Conservation (phyloP, 2,797 vertebrate species). For the Poeciliopsis presidionis region DNA sequence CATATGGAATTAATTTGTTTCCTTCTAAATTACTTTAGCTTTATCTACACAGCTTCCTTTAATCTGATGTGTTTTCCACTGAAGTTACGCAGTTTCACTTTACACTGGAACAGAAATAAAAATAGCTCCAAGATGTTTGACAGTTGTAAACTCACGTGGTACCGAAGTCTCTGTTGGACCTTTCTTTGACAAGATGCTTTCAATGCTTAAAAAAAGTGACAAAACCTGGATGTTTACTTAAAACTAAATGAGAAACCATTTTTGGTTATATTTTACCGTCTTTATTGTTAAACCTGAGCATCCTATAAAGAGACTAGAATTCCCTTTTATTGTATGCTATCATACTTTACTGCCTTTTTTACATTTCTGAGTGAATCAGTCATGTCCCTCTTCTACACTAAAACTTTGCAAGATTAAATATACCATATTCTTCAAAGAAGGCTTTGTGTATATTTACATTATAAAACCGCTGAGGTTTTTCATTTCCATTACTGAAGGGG, state of each 20-base stretch:
- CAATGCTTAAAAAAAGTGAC: constrained; percentile 48
- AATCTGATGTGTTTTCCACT: constrained; percentile 55
- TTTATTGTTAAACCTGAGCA: background rate
- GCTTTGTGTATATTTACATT: constrained; percentile 48
- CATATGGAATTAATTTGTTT: constrained; percentile 64
- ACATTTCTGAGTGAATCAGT: constrained; percentile 60
- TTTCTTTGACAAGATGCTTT: constrained; percentile 44
- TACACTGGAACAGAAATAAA: constrained; percentile 32
- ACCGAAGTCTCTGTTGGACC: constrained; percentile 19
- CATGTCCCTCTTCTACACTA: constrained; percentile 27
- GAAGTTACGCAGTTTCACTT: constrained; percentile 52
- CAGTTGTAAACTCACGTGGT: constrained; percentile 45
- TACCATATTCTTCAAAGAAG: constrained; percentile 52
- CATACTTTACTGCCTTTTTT: constrained; percentile 14
- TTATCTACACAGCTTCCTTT: constrained; percentile 53
- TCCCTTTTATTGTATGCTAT: background rate
- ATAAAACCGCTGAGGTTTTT: constrained; percentile 31
- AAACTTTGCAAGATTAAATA: constrained; percentile 48
- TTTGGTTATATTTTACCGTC: background rate
- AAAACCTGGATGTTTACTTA: constrained; percentile 15
- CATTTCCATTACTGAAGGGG: constrained; percentile 35
- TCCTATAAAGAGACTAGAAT: background rate
- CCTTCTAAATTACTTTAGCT: constrained; percentile 43
- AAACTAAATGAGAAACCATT: background rate
- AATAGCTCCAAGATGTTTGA: constrained; percentile 34